Conservation (phyloP, 2,888 invertebrate genomes). For the Lasiommata megera region DNA sequence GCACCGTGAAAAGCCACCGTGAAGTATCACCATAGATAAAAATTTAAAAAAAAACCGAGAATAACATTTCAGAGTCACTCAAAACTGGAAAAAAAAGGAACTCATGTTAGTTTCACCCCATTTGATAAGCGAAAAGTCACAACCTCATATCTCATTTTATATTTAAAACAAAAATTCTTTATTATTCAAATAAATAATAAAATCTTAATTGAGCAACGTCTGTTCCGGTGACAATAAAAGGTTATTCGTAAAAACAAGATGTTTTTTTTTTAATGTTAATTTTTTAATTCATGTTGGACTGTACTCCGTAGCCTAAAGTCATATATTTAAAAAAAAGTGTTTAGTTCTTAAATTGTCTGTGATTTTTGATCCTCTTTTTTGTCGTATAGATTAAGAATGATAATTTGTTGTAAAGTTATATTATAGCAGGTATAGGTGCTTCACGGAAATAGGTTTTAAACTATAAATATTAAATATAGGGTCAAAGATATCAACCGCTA, state of each 20-base stretch:
- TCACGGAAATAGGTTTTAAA: too few species aligned
- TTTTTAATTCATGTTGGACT: too few species aligned
- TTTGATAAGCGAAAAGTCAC: constrained; percentile 61
- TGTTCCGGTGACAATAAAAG: constrained; percentile 62
- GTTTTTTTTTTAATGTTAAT: too few species aligned
- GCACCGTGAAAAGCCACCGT: background rate
- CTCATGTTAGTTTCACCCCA: constrained; percentile 46
- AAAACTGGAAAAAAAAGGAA: constrained; percentile 54
- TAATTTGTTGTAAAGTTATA: too few species aligned
- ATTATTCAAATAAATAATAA: constrained; percentile 49
- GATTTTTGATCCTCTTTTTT: too few species aligned
- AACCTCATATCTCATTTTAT: constrained; percentile 62
- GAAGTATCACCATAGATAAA: background rate
- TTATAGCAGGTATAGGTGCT: too few species aligned
- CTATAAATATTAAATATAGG: too few species aligned
- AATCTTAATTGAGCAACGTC: constrained; percentile 71
- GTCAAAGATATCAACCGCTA: too few species aligned
- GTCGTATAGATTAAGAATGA: too few species aligned
- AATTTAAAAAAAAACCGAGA: constrained; percentile 45
- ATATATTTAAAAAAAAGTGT: too few species aligned
- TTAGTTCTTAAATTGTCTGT: too few species aligned
- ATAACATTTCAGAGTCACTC: constrained; percentile 72
- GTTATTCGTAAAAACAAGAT: constrained; percentile 52
- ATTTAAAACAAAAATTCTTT: constrained; percentile 34
- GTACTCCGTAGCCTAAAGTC: too few species aligned